Percentiles rank a stretch among this genome's conserved stretches.
Evolutionary conservation across 2,888 invertebrate species (phyloP).

Genomic region (Hetaerina titia): DNA sequence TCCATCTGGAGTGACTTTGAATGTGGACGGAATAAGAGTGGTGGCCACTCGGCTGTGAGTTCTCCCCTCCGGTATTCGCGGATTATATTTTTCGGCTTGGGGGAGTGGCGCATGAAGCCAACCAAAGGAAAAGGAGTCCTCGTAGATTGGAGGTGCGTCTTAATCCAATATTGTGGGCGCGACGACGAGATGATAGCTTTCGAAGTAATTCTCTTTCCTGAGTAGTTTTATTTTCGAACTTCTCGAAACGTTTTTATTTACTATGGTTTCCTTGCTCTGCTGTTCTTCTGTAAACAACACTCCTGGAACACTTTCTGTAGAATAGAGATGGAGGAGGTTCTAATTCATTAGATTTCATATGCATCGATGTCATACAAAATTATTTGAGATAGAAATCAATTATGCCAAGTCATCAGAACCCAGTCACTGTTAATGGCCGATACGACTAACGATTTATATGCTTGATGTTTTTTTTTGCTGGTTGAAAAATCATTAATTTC

Average conservation of each 20-base stretch:
- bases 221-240: slow-evolving; percentile 3
- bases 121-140: background rate
- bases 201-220: background rate
- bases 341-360: background rate
- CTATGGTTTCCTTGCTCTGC: background rate
- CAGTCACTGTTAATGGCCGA: too few relatives aligned
- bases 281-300: background rate
- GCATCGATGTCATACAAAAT: background rate
- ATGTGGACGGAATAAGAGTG: background rate
- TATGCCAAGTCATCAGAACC: too few relatives aligned
- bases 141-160: background rate
- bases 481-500: too few relatives aligned
- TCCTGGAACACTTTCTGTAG: background rate
- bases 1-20: background rate
- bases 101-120: background rate
- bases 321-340: background rate
- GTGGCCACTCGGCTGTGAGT: background rate
- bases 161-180: slow-evolving; percentile 12
- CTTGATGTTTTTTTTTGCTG: too few relatives aligned
- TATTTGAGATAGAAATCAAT: too few relatives aligned
- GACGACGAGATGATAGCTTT: slow-evolving; percentile 1
- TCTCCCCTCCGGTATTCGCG: background rate
- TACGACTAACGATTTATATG: too few relatives aligned
- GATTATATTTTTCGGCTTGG: background rate
- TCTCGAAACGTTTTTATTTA: background rate